Evolutionary conservation across 2,113 vertebrate species (phyloP), one percentile per base, ranked within the genome.

Genomic region (Sitta europaea): DNA sequence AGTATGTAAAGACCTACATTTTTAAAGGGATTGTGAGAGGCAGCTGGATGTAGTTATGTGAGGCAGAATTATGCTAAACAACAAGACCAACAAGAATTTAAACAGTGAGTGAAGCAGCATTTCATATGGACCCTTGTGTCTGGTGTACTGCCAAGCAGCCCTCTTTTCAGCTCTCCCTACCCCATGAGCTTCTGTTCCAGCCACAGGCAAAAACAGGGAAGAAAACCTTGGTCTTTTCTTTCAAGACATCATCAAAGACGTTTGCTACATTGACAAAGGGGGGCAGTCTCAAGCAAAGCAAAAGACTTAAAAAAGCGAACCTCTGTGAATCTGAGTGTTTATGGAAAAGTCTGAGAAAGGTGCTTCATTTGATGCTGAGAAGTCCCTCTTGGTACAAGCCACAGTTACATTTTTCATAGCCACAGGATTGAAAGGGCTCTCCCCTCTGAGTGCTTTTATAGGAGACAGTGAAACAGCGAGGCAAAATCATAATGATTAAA

Each of bases 221-320:
- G 33, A 71, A 84, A 66, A 59, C 6, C 35, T 38, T 38, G 28
- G 21, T 47, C 12, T 83, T 54, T 76, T 73, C 75, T 92, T 67
- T 92, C n/a, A 86, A 55, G n/a, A 29, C 43, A 31, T 75, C 38
- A n/a, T 70, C 22, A 67, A 87, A 80, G 51, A 66, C 25, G 92
- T 91, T 45, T 68, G 45, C 61, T 57, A 6, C 7, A 4, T 70
- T 88, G 86, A 84, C 86, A 92, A 94, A 79, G 82, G 86, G 91
- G 86, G 91, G 78, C 92, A 94, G 72, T 78, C 59, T 90, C 76
- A 74, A 84, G 76, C 67, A 94, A 83, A 94, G 89, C 51, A 91
- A 85, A 92, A 63, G 33, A 22, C 31, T 51, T 79, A 9, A 28
- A 71, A 55, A 76, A 3, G 13, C 50, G 68, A 81, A 63, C 2